Percentiles rank a stretch among this genome's conserved stretches.
These are phyloP conservation scores for Sorex maritimensis DNA, from an alignment of 2,797 vertebrate genomes.

Conservation along the genomic window DNA sequence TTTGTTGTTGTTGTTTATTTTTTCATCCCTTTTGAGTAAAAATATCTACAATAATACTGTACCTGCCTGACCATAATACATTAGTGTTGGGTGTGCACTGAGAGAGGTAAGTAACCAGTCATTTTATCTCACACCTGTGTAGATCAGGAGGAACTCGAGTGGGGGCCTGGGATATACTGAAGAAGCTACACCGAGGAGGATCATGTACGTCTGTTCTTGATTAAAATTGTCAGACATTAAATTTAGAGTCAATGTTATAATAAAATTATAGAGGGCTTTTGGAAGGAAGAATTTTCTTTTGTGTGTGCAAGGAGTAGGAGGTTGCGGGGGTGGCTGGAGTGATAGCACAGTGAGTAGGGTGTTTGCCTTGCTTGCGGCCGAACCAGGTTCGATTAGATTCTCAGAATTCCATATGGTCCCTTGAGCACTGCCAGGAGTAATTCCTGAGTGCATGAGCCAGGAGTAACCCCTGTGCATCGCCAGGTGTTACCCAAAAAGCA, in stretches of 20 bases:
- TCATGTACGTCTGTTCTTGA: background rate
- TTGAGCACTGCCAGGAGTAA: no score
- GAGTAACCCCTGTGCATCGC: no score
- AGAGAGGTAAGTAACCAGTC: background rate
- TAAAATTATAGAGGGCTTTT: background rate
- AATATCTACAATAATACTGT: background rate
- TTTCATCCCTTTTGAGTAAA: background rate
- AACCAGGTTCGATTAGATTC: no score
- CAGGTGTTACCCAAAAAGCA: no score
- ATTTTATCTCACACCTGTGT: background rate
- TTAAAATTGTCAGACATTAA: background rate
- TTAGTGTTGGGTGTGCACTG: background rate
- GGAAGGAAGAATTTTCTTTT: background rate
- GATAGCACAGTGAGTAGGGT: no score
- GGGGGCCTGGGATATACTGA: background rate
- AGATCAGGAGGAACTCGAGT: background rate
- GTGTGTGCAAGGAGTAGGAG: no score
- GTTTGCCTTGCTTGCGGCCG: no score
- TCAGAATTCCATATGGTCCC: no score
- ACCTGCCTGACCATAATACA: background rate
- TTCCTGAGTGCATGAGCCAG: no score
- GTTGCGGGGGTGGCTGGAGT: no score
- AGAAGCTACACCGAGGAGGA: rapidly evolving
- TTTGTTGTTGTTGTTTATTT: no score
- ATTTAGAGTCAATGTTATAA: background rate